These are phyloP conservation scores for Hypotaenidia philippensis DNA, from an alignment of 2,797 vertebrate species.

Conservation along the genomic window DNA sequence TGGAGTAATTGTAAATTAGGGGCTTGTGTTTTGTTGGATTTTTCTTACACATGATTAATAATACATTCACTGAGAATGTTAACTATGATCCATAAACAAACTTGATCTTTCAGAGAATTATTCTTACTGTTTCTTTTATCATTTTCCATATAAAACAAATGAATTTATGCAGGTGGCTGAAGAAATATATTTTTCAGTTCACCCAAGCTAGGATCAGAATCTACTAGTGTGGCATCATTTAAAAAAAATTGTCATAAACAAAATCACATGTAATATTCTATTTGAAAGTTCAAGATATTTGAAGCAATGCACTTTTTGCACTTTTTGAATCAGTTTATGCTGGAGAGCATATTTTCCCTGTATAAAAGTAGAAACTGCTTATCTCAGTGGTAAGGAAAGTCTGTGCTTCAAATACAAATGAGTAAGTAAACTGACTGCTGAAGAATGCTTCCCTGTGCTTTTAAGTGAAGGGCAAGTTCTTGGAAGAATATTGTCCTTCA, in stretches of 20 bases:
- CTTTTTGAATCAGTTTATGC: constrained; percentile 11
- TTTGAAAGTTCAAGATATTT: neutral
- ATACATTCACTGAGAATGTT: neutral
- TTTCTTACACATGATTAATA: neutral
- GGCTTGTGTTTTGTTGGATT: neutral
- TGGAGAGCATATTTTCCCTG: neutral
- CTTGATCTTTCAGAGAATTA: neutral
- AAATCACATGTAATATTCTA: neutral
- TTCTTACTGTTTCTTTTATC: neutral
- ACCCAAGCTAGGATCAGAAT: neutral
- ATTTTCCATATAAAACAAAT: neutral
- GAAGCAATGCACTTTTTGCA: neutral
- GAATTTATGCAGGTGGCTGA: neutral
- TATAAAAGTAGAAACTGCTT: constrained; percentile 17
- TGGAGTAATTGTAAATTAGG: neutral
- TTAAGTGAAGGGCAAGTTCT: neutral
- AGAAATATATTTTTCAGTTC: neutral
- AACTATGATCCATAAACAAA: neutral
- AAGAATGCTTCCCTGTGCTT: neutral
- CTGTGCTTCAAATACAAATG: constrained; percentile 30
- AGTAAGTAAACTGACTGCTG: constrained; percentile 1
- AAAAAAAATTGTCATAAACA: neutral
- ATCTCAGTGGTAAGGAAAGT: neutral
- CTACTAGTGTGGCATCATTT: neutral
- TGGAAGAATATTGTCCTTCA: neutral